Percentiles rank a stretch among this genome's conserved stretches.
phyloP scores from a whole-genome alignment of 2,113 vertebrate genomes.

The Otocyon megalotis region DNA sequence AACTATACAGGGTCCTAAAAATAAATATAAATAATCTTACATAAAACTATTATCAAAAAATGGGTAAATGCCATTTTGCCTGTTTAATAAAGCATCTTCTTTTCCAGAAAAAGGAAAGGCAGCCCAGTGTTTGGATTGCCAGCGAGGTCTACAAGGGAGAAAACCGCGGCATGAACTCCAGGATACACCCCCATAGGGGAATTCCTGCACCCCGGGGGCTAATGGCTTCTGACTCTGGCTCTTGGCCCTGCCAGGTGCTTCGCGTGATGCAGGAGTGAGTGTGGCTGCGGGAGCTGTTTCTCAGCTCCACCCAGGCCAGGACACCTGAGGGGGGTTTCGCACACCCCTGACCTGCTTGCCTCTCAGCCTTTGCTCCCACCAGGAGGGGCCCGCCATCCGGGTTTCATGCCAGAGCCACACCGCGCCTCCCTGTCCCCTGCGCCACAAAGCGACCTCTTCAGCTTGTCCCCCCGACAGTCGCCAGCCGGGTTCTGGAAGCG shows the following conservation, averaged over 20 bases:
- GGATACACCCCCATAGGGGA: constrained; percentile 33
- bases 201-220: constrained; percentile 48
- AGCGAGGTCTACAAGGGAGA: neutral
- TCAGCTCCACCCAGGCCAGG: constrained; percentile 57
- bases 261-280: neutral
- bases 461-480: neutral
- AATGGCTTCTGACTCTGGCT: neutral
- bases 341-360: constrained; percentile 45
- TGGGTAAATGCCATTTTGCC: neutral
- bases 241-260: neutral
- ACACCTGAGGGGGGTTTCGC: constrained; percentile 59
- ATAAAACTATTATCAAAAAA: neutral
- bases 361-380: constrained; percentile 9
- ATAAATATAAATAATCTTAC: neutral
- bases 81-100: constrained; percentile 28
- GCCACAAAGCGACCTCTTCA: neutral
- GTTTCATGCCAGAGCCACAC: neutral
- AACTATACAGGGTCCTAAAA: neutral
- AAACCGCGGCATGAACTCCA: constrained; percentile 26
- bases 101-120: neutral
- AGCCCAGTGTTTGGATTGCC: constrained; percentile 15
- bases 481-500: neutral
- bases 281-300: constrained; percentile 51
- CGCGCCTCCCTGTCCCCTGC: neutral
- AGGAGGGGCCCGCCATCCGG: too few relatives aligned